Evolutionary conservation across 2,888 invertebrate genomes (phyloP).

Genomic region (Heliconius sara): DNA sequence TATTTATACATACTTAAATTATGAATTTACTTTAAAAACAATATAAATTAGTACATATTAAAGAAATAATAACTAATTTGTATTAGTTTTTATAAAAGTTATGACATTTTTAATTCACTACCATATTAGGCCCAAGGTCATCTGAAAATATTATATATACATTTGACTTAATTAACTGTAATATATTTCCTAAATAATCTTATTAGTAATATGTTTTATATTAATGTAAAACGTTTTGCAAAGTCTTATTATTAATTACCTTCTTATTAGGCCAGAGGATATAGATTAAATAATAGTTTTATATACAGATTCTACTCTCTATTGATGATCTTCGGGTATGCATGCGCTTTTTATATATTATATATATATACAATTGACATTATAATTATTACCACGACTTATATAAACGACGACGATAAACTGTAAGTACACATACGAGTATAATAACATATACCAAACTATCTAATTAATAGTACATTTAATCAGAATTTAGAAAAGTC

Average conservation of each 20-base stretch:
- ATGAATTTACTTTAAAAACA: background rate
- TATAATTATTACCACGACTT: background rate
- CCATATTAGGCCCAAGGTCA: background rate
- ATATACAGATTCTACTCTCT: background rate
- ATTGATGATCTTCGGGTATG: background rate
- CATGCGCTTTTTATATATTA: background rate
- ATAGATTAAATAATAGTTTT: background rate
- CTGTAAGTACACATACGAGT: background rate
- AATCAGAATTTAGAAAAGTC: constrained; percentile 9
- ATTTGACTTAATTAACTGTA: background rate
- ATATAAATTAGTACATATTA: background rate
- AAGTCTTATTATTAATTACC: background rate
- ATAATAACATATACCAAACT: background rate
- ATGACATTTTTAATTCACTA: background rate
- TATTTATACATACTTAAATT: background rate
- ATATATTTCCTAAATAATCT: too few relatives aligned
- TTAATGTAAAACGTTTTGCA: background rate
- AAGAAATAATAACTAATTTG: background rate
- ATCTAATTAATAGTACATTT: background rate
- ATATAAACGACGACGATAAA: background rate
- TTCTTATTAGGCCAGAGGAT: background rate
- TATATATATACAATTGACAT: background rate
- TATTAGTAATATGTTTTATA: too few relatives aligned
- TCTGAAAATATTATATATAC: constrained; percentile 10
- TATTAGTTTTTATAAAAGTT: background rate